A percentile compares a stretch with the other conserved stretches of the same genome.
Conservation (phyloP, 2,113 vertebrate species). For the Oriolus oriolus region DNA sequence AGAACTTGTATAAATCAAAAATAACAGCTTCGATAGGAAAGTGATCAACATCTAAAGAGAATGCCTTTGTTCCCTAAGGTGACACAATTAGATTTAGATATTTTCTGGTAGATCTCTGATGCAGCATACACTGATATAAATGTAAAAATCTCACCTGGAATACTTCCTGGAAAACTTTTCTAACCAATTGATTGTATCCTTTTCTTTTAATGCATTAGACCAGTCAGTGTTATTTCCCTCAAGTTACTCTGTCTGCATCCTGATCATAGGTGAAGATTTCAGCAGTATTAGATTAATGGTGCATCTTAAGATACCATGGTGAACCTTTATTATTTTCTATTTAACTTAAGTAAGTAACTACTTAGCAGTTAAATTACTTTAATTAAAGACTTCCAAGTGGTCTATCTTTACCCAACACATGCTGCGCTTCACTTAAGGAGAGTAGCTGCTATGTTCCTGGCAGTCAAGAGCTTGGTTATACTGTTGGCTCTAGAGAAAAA, state of each 20-base stretch:
- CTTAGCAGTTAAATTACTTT: background rate
- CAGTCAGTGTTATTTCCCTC: background rate
- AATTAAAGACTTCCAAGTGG: background rate
- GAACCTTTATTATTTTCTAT: background rate
- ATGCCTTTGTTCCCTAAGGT: conserved; percentile 13
- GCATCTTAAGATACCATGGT: background rate
- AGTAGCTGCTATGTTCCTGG: background rate
- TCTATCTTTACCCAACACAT: background rate
- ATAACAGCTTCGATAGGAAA: conserved; percentile 44
- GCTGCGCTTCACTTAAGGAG: background rate
- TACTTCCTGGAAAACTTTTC: background rate
- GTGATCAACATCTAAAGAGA: conserved; percentile 36
- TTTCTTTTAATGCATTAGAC: background rate
- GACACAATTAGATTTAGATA: conserved; percentile 37
- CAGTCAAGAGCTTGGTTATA: background rate
- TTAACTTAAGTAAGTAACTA: background rate
- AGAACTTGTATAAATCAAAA: conserved; percentile 61
- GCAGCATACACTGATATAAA: background rate
- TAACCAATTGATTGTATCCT: background rate
- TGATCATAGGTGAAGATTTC: background rate
- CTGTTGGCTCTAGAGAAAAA: background rate
- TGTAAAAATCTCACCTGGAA: conserved; percentile 18
- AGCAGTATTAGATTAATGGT: background rate
- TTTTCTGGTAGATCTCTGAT: conserved; percentile 21
- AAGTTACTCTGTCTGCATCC: background rate